Evolutionary conservation across 2,888 invertebrate genomes (phyloP), one percentile per base, ranked within the genome.

Genomic region (Volucella inflata): DNA sequence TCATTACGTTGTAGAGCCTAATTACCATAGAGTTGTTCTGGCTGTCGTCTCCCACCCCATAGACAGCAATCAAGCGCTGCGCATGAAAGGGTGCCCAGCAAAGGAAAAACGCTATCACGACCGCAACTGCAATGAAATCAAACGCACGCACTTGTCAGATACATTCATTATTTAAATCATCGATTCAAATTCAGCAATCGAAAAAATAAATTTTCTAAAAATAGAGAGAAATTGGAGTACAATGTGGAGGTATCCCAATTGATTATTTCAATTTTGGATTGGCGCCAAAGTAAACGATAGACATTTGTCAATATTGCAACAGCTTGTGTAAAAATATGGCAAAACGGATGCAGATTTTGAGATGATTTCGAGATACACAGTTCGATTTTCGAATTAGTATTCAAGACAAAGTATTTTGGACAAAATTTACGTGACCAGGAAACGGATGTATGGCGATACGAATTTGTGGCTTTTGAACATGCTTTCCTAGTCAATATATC

Each of bases 11-110:
- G 70, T 91, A 92, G 64, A 92, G 65, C 51, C 67, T 88, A 88
- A 46, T 88, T 88, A 65, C 74, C 51, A 76, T 76, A 3, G 87
- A 88, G 38, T 74, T 89, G 78, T 83, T 88, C 38, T 88, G 70
- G 90, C 91, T 81, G 55, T 79, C 83, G 9, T 67, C 88, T 57
- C 87, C 92, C n/a, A 88, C 90, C 89, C 94, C 90, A 89, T 92
- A 93, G 92, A 87, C 94, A 93, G 71, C 95, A 94, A 92, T 97
- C 64, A 98, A 94, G 11, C 98, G 94, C 91, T 98, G 98, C 0
- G 97, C 96, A 92, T 98, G 98, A 92, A 98, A 98, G 1, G 98
- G 98, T 0, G 96, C 97, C 97, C 97, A 97, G 92, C 97, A 98
- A 38, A 97, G 93, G 93, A 96, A 97, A 91, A 97, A 97, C 1